Base-by-base conservation (phyloP, 2,113 vertebrate species). In the Pelmatolapia mariae region DNA sequence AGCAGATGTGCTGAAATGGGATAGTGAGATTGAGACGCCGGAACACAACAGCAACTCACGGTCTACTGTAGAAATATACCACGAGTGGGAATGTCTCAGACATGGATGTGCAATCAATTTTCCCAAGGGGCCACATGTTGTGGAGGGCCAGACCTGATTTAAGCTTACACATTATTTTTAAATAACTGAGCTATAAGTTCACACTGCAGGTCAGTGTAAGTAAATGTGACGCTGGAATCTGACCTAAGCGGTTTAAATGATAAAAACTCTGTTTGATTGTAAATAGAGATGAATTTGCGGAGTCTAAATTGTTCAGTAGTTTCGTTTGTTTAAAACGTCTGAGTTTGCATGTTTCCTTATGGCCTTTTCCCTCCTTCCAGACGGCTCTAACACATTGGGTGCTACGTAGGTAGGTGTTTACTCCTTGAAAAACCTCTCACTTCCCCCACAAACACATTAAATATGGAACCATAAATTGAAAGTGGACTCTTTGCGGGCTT, bases 391-490 rank as follows among this genome's bases (percentile, higher is more conserved):
- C 94, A 92, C 89, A 82, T 73, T 89, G 89, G 83, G 84, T 94
- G 91, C 68, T 93, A 92, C 82, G 92, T 92, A 93, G 92, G 95
- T 89, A 94, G 94, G 91, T 93, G 93, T 88, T 94, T 90, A 87
- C 87, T 92, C 89, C 87, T 86, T 68, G 73, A 87, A 92, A 93
- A 91, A 86, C 31, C 83, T 94, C 87, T 94, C 92, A 93, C 93
- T 91, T 90, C 94, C 95, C 87, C 94, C 94, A 92, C 95, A 95
- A 91, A 92, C 92, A 93, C 94, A 91, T 94, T 93, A 94, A 95
- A 95, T 93, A 94, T 90, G 92, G 90, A 93, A 94, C 89, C 80
- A 73, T 84, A 95, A 89, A 93, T 93, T 93, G 87, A 93, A 94
- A 90, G 86, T 90, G 82, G 87, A 94, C 88, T 86, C 86, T 86